A percentile compares a stretch with the other conserved stretches of the same genome.
phyloP scores from a whole-genome alignment of 2,113 vertebrate species.

The Helogale parvula region DNA sequence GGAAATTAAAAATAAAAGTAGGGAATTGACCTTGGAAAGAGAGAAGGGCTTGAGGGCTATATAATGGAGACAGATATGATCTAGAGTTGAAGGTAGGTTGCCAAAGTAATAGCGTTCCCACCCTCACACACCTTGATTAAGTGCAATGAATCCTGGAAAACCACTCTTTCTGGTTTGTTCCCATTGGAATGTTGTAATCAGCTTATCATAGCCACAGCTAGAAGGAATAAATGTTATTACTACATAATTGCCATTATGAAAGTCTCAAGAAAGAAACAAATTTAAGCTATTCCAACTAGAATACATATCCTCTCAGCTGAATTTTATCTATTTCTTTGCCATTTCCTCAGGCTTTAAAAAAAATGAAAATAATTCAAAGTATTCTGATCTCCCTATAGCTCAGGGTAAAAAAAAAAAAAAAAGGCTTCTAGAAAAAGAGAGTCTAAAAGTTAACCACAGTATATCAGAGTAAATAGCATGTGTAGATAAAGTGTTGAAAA shows the following conservation, averaged over 20 bases:
- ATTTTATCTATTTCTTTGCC: not conserved
- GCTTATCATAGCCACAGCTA: not conserved
- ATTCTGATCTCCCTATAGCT: not conserved
- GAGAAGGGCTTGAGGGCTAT: not conserved
- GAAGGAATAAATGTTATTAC: not conserved
- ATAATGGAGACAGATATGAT: not conserved
- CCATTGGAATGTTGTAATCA: not conserved
- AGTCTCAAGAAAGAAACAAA: not conserved
- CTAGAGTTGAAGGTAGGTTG: not conserved
- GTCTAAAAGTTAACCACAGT: not conserved
- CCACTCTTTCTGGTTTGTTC: not conserved
- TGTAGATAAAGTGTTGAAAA: not conserved
- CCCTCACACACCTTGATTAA: not conserved
- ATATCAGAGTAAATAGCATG: not conserved
- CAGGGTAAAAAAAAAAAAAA: not conserved
- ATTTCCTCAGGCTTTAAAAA: slow-evolving; percentile 7
- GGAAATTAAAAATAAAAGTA: not conserved
- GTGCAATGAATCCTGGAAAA: not conserved
- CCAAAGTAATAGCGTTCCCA: not conserved
- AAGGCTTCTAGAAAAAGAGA: not conserved
- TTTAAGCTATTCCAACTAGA: not conserved
- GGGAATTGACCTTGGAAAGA: not conserved
- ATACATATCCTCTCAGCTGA: not conserved
- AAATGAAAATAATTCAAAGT: slow-evolving; percentile 11
- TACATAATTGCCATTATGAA: not conserved